These are phyloP conservation scores for Cacoxenus indagator DNA, from an alignment of 2,888 invertebrate genomes.

Conservation along the genomic window DNA sequence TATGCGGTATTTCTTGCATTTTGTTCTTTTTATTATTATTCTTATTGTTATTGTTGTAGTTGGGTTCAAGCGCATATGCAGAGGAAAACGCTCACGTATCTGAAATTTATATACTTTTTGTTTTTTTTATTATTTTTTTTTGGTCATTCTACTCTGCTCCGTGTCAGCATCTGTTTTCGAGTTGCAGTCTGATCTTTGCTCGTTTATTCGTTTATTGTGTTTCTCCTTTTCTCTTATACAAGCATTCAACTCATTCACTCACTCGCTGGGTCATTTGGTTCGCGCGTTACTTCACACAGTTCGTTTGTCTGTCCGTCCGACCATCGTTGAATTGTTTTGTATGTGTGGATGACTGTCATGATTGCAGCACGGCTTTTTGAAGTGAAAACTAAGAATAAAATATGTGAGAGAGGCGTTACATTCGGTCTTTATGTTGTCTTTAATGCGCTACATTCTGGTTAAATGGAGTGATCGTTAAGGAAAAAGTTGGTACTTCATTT, in stretches of 20 bases:
- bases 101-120: background rate
- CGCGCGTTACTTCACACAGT: background rate
- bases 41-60: background rate
- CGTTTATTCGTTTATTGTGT: background rate
- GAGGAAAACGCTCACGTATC: background rate
- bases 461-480: background rate
- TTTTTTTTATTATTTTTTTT: background rate
- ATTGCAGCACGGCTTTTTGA: slow-evolving; percentile 9
- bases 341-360: slow-evolving; percentile 15
- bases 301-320: no score
- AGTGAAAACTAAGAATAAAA: slow-evolving; percentile 14
- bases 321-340: slow-evolving; percentile 1
- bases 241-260: background rate
- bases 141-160: background rate
- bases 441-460: background rate
- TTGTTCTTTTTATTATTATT: background rate
- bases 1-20: slow-evolving; percentile 14
- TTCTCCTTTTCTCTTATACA: background rate
- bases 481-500: no score
- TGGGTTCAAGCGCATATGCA: background rate
- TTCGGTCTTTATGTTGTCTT: background rate
- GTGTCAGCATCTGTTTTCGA: slow-evolving; percentile 19
- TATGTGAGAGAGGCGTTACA: background rate
- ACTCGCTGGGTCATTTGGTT: background rate
- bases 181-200: slow-evolving; percentile 4